Evolutionary conservation across 2,113 vertebrate genomes (phyloP).

Genomic region (Thalassoma bifasciatum): DNA sequence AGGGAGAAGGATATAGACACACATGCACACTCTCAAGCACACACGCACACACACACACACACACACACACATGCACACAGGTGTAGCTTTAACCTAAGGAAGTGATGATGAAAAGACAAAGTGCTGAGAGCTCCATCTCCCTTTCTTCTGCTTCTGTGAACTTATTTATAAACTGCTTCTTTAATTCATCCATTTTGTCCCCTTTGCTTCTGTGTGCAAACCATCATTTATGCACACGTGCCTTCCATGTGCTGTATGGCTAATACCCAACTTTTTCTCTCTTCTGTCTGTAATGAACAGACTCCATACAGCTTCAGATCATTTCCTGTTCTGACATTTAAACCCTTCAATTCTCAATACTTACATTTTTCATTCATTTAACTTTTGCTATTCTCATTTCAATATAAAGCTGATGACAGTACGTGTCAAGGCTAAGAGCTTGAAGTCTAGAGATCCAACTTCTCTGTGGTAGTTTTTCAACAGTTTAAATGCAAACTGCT

Average conservation of each 20-base stretch:
- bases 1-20: slow-evolving; percentile 22
- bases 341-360: too few species aligned
- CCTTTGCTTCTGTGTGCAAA: not conserved
- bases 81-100: slow-evolving; percentile 72
- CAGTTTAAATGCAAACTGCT: too few species aligned
- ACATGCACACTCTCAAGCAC: not conserved
- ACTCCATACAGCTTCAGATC: too few species aligned
- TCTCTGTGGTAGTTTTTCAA: too few species aligned
- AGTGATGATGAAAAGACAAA: slow-evolving; percentile 68
- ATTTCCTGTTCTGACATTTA: too few species aligned
- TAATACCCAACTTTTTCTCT: too few species aligned
- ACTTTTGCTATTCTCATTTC: too few species aligned
- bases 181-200: slow-evolving; percentile 22
- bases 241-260: not conserved
- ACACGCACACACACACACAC: not conserved
- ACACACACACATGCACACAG: slow-evolving; percentile 1
- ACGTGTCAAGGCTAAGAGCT: too few species aligned
- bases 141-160: slow-evolving; percentile 50
- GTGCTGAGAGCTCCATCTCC: slow-evolving; percentile 48
- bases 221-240: not conserved
- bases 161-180: slow-evolving; percentile 61
- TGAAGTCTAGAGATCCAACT: too few species aligned
- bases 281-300: too few species aligned
- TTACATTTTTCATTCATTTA: too few species aligned
- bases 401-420: too few species aligned